Evolutionary conservation across 2,797 vertebrate species (phyloP).

Genomic region (Acomys russatus): DNA sequence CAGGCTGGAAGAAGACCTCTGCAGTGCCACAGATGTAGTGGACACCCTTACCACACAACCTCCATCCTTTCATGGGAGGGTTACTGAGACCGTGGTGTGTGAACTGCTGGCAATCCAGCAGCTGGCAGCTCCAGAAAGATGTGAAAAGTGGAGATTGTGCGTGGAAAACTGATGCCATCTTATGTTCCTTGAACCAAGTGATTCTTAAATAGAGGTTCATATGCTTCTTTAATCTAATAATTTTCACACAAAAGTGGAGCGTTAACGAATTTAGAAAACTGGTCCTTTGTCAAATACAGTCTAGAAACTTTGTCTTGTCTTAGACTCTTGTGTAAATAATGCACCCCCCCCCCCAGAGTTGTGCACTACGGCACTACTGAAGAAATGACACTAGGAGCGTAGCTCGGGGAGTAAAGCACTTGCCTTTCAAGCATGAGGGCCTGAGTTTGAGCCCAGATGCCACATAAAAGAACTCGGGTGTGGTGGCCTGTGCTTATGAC

Average conservation of each 20-base stretch:
- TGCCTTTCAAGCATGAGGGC: not conserved
- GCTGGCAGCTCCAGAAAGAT: not conserved
- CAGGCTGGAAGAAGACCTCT: not conserved
- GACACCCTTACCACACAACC: not conserved
- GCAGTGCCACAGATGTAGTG: not conserved
- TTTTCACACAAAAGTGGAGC: not conserved
- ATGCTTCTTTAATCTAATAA: constrained; percentile 47
- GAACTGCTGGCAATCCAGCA: not conserved
- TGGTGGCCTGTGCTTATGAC: not conserved
- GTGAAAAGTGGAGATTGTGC: not conserved
- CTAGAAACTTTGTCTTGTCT: not conserved
- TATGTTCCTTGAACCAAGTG: not conserved
- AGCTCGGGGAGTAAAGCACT: not conserved
- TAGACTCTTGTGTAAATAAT: not conserved
- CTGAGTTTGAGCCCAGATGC: not conserved
- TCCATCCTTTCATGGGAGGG: not conserved
- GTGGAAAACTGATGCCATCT: not conserved
- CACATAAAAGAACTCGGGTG: too few species aligned
- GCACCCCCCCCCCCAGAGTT: not conserved
- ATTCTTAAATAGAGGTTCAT: not conserved
- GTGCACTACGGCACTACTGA: not conserved
- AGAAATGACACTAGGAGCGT: too few species aligned
- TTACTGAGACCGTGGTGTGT: not conserved
- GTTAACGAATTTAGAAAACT: not conserved
- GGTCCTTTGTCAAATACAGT: not conserved